Conservation (phyloP, 2,113 vertebrate species). For the Nymphicus hollandicus region DNA sequence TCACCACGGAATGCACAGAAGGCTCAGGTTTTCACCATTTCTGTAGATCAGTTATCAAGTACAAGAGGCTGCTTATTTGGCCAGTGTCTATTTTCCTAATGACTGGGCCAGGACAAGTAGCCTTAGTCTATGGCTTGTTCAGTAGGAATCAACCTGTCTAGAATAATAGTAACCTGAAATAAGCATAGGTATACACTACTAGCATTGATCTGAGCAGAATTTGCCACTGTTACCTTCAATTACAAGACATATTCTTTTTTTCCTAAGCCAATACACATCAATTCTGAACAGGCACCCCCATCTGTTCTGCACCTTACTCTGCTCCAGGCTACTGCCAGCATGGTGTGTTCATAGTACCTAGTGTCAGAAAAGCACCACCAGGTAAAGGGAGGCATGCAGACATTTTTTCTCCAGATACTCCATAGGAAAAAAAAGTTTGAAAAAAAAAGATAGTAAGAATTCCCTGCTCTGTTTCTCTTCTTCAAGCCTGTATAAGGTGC, state of each 20-base stretch:
- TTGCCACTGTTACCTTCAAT: neutral
- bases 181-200: neutral
- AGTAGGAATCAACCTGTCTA: neutral
- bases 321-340: neutral
- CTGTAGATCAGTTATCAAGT: neutral
- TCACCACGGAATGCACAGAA: neutral
- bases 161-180: neutral
- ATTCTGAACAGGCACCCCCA: neutral
- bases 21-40: neutral
- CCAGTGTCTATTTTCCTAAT: neutral
- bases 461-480: neutral
- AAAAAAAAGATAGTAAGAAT: neutral
- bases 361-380: neutral
- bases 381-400: neutral
- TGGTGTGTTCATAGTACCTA: neutral
- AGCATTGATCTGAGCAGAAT: neutral
- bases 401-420: neutral
- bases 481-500: neutral
- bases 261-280: neutral
- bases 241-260: neutral
- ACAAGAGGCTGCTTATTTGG: neutral
- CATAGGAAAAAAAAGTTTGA: neutral
- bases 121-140: neutral
- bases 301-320: neutral
- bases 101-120: neutral